phyloP scores from a whole-genome alignment of 1,140 invertebrate genomes.

The Drosophila takahashii region DNA sequence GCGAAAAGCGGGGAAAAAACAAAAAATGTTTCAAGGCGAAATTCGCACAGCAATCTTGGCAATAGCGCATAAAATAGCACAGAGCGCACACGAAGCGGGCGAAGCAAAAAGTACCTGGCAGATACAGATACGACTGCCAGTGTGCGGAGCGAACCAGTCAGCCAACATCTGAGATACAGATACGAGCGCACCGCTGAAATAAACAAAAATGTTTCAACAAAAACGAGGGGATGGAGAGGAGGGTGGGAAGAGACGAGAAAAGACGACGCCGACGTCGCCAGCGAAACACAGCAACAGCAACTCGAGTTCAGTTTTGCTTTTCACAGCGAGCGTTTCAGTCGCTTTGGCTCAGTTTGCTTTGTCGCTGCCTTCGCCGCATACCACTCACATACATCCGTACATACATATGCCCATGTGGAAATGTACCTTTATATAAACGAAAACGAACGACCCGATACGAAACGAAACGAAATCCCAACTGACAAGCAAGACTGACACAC shows the following conservation, averaged over 20 bases:
- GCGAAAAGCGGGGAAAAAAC: conserved; percentile 52
- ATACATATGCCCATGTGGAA: conserved; percentile 69
- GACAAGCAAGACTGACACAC: conserved; percentile 72
- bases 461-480: conserved; percentile 78
- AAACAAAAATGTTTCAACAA: conserved; percentile 78
- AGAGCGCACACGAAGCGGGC: conserved; percentile 60
- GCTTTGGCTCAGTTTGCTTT: conserved; percentile 60
- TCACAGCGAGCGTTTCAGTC: conserved; percentile 67
- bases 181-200: conserved; percentile 69
- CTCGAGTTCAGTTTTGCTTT: conserved; percentile 79
- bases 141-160: conserved; percentile 47
- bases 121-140: conserved; percentile 61
- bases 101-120: conserved; percentile 76
- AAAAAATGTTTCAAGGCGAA: conserved; percentile 84
- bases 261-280: conserved; percentile 22
- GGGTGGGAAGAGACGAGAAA: conserved; percentile 4
- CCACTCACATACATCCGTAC: conserved; percentile 44
- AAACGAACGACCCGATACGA: conserved; percentile 65
- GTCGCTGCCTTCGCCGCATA: conserved; percentile 60
- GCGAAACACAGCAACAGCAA: conserved; percentile 48
- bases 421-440: conserved; percentile 81
- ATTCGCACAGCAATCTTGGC: conserved; percentile 64
- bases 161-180: conserved; percentile 73
- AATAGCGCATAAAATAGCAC: conserved; percentile 79
- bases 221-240: conserved; percentile 11